Evolutionary conservation across 1,140 invertebrate species (phyloP), one percentile per base, ranked within the genome.

Genomic region (Drosophila funebris): DNA sequence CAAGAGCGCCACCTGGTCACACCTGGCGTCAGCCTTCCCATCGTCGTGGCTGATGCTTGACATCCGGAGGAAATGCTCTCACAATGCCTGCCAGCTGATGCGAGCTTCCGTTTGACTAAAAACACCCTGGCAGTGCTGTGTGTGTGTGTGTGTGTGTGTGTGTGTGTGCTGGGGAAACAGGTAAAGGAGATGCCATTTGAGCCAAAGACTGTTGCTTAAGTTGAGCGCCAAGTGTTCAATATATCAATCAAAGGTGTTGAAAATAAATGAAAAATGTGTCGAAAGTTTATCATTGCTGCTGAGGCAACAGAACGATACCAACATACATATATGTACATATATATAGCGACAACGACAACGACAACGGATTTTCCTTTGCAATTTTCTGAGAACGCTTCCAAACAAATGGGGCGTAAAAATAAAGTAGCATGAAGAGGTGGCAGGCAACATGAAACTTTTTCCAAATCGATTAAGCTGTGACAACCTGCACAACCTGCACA

Each of bases 251-350:
- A 87, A 87, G 82, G 82, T 87, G 82, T 78, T 87, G 82, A 87
- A 87, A 87, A 87, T 87, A 87, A 87, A 87, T 87, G 82, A 87
- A 87, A 87, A 87, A 87, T 87, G 82, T 87, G 82, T 87, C 82
- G 82, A 87, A 87, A 87, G 82, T 87, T 87, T 87, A 87, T 87
- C 82, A 87, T 78, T 87, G 67, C 74, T 41, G 58, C 36, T 36
- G 37, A 41, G 43, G 41, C 20, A 53, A 14, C 66, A 53, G 5
- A 36, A n/a, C 57, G 31, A 39, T 29, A 52, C 5, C 58, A 39
- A 29, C 29, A 58, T 3, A n/a, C n/a, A n/a, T n/a, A n/a, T n/a
- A n/a, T n/a, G n/a, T n/a, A n/a, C n/a, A n/a, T n/a, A n/a, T n/a
- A n/a, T n/a, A 31, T 20, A 52, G 13, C 57, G 36, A 56, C 46